phyloP scores from a whole-genome alignment of 2,888 invertebrate genomes.

The Tribolium freemani region DNA sequence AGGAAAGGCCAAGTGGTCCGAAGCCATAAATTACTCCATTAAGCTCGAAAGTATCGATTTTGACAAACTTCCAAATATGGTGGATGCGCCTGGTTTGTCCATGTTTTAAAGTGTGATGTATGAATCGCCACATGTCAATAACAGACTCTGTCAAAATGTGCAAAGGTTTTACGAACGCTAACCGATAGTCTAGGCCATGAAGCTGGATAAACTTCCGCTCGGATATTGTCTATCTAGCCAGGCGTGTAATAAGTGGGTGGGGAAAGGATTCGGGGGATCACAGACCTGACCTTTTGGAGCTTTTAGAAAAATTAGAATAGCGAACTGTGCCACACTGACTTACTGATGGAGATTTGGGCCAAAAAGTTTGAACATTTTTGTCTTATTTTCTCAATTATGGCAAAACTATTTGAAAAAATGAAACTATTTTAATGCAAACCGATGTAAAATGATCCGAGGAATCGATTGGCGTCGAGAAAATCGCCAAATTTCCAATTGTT shows the following conservation, averaged over 20 bases:
- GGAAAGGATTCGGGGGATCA: constrained; percentile 16
- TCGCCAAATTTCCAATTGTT: too few species aligned
- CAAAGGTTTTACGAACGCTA: constrained; percentile 18
- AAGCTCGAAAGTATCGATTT: constrained; percentile 43
- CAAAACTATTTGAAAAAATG: too few species aligned
- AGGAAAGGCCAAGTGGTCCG: constrained; percentile 1
- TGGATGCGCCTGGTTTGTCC: constrained; percentile 35
- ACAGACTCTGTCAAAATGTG: constrained; percentile 34
- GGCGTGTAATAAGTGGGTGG: constrained; percentile 51
- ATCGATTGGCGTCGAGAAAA: too few species aligned
- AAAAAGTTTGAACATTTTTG: too few species aligned
- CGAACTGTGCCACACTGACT: too few species aligned
- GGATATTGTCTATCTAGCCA: constrained; percentile 53
- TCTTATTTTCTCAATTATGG: too few species aligned
- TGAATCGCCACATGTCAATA: constrained; percentile 26
- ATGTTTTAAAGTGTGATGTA: constrained; percentile 7
- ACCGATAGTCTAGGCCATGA: constrained; percentile 30
- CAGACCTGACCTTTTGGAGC: constrained; percentile 33
- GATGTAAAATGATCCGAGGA: too few species aligned
- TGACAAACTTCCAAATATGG: constrained; percentile 48
- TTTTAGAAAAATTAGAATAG: too few species aligned
- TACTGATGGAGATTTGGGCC: too few species aligned
- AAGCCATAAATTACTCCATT: constrained; percentile 37
- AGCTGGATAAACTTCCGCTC: constrained; percentile 52
- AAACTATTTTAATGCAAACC: too few species aligned